These are phyloP conservation scores for Aphidius ervi DNA, from an alignment of 1,140 invertebrate genomes.

Conservation along the genomic window DNA sequence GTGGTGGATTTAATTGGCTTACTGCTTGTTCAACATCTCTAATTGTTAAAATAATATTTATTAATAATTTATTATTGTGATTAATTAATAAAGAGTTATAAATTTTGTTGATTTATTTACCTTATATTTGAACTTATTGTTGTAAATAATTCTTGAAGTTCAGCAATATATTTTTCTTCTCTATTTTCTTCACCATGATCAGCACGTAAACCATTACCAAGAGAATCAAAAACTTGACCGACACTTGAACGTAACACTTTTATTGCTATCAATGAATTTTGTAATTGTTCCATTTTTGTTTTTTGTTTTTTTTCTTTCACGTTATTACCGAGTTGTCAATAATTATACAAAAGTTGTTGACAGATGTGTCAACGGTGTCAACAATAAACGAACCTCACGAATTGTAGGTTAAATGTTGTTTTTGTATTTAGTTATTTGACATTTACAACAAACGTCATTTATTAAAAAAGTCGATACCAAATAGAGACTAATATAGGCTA, in stretches of 20 bases:
- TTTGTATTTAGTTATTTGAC: no score
- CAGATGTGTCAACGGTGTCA: no score
- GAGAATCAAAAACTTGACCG: slow-evolving; percentile 73
- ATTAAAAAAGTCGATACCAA: no score
- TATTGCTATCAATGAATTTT: slow-evolving; percentile 68
- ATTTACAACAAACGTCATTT: no score
- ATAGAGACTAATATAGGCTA: no score
- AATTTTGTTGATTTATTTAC: slow-evolving; percentile 37
- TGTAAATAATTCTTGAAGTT: slow-evolving; percentile 72
- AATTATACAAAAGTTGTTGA: no score
- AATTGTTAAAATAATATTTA: slow-evolving; percentile 24
- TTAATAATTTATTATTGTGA: not conserved
- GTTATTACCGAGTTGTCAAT: no score
- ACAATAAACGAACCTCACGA: no score
- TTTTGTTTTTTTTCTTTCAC: no score
- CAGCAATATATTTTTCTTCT: slow-evolving; percentile 72
- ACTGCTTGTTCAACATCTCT: slow-evolving; percentile 77
- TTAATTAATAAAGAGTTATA: not conserved
- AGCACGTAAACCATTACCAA: slow-evolving; percentile 71
- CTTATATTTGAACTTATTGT: slow-evolving; percentile 72
- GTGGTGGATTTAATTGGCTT: slow-evolving; percentile 65
- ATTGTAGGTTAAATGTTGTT: no score
- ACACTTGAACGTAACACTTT: slow-evolving; percentile 76
- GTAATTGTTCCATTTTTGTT: slow-evolving; percentile 62
- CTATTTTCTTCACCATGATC: slow-evolving; percentile 74